Evolutionary conservation across 2,797 vertebrate species (phyloP).

Genomic region (Melanotaenia trifasciata): DNA sequence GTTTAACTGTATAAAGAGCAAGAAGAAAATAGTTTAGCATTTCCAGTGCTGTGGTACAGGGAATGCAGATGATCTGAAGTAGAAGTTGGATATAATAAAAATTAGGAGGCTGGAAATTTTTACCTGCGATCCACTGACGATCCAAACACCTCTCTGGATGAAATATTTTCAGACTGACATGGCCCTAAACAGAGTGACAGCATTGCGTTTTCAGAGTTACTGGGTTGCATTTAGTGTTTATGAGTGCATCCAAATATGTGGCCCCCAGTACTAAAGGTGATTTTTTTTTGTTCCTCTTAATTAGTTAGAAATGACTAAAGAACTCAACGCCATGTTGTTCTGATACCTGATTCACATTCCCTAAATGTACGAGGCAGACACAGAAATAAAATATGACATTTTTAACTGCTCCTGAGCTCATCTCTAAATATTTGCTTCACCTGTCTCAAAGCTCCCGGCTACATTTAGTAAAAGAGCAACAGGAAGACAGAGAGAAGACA

Average conservation of each 20-base stretch:
- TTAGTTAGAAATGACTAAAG: no score
- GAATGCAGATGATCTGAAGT: no score
- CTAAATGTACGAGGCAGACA: no score
- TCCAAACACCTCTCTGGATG: no score
- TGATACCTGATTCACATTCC: background rate
- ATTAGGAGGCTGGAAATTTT: no score
- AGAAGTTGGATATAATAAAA: no score
- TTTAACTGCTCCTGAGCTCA: background rate
- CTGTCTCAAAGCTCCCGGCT: slow-evolving; percentile 35
- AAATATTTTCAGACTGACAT: background rate
- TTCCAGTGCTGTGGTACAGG: no score
- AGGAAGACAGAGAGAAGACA: slow-evolving; percentile 65
- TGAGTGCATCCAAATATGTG: no score
- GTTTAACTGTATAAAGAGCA: no score
- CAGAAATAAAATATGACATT: no score
- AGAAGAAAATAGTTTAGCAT: no score
- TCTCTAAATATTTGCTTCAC: background rate
- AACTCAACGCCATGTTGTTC: background rate
- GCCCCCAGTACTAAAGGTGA: background rate
- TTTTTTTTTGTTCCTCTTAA: background rate
- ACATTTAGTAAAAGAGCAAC: slow-evolving; percentile 57
- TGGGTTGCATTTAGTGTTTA: background rate
- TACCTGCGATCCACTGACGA: no score
- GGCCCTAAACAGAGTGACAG: background rate
- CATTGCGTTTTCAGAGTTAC: background rate